Base-by-base conservation (phyloP, 2,888 invertebrate species). In the Cataglyphis rosenhaueri region DNA sequence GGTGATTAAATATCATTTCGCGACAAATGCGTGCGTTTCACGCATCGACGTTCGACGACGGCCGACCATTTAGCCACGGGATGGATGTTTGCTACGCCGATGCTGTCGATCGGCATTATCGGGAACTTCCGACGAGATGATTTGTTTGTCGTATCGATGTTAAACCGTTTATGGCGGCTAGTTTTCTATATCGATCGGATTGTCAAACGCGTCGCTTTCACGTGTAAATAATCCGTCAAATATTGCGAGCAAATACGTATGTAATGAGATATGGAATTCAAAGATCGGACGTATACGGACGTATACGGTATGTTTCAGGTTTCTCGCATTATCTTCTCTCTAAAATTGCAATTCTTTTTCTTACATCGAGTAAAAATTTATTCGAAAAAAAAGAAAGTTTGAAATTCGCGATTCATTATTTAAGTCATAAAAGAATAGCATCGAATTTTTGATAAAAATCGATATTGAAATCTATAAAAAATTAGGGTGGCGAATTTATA, bases 91-190 rank as follows among this genome's bases (percentile, higher is more conserved):
- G 78, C 78, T 15, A 12, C 35, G 52, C 35, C 81, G 52, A 44
- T 55, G 38, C 41, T 62, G 68, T 68, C 68, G 32, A 57, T 75
- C 75, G 41, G 62, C 10, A 75, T 81, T 81, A 83, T 75, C 83
- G 57, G 21, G 8, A 8, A 52, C 64, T 70, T 81, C 76, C 79
- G 70, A 70, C 64, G 38, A 52, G 48, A n/a, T 73, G 81, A 76
- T 81, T 85, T 81, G 71, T 76, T 85, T 76, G 70, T 71, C 70
- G 64, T 52, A 57, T 3, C n/a, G 25, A 59, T 70, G 41, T 66
- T 81, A 66, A 81, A 66, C 18, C 55, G 29, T 81, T 81, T 81
- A 73, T 35, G 64, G 41, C 35, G 83, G 41, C 64, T 32, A 35
- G 55, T 35, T 52, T 70, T 59, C 41, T n/a, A 29, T n/a, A 57